Evolutionary conservation across 2,888 invertebrate species (phyloP), one percentile per base, ranked within the genome.

Genomic region (Protodeltote pygarga): DNA sequence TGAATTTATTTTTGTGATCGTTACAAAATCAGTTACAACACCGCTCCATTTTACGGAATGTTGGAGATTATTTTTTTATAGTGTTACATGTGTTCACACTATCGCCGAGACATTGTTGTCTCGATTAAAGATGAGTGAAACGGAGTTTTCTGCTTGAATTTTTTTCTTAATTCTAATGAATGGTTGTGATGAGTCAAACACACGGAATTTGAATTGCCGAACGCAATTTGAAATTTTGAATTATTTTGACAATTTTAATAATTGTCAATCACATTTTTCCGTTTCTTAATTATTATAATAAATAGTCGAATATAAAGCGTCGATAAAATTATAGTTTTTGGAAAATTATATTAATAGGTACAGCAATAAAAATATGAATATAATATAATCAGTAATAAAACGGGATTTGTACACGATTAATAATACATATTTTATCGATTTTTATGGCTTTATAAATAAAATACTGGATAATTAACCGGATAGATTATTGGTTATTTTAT

Each of bases 71-170:
- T 69, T 57, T 62, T 71, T 70, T 72, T 70, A 72, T 70, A 63
- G 66, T 23, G 50, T 55, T 55, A 70, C 73, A 72, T 39, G 53
- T 70, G 67, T 65, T 66, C 63, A 46, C 60, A 58, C 70, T 65
- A 65, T 60, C 44, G 57, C 59, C 29, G 52, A 65, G 61, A 74
- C 71, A 77, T 72, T 76, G 76, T 76, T 70, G 72, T 70, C 63
- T 41, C 52, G 67, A 73, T 77, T 71, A 73, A 69, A 79, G 71
- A 79, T 73, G 66, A 63, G 53, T 65, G 57, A 57, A 58, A 65
- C 55, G 71, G 53, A 71, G 64, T 55, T 54, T 65, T 55, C 34
- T 33, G 37, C 58, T 38, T 29, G 23, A 58, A 54, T 46, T 60
- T 45, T 42, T 45, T 25, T n/a, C 31, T 45, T 51, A 51, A 28